Percentiles rank a stretch among this genome's conserved stretches.
Evolutionary conservation across 2,113 vertebrate genomes (phyloP).

Genomic region (Apus apus): DNA sequence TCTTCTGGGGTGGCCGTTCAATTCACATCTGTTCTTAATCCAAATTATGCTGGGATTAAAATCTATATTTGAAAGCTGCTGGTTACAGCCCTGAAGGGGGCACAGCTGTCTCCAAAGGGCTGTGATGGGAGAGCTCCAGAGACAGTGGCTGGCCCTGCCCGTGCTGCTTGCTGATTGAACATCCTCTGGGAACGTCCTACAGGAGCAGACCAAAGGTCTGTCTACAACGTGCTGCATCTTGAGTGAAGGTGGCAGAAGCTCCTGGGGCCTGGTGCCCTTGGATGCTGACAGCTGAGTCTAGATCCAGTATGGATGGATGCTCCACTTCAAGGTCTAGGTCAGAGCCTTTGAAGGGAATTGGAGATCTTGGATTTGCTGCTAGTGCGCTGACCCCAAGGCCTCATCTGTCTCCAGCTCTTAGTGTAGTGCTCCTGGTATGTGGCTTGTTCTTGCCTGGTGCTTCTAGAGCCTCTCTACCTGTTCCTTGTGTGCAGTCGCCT

Average conservation of each 20-base stretch:
- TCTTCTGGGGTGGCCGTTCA: neutral
- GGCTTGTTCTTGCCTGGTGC: neutral
- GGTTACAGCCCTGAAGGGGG: neutral
- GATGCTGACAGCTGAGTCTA: too few relatives aligned
- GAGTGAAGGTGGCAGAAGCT: neutral
- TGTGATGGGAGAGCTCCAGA: neutral
- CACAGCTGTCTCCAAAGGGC: neutral
- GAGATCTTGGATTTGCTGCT: neutral
- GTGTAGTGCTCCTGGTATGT: neutral
- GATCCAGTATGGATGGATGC: neutral
- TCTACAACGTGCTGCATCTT: accelerated
- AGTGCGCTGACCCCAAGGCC: accelerated
- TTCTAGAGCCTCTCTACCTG: neutral
- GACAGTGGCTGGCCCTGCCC: accelerated
- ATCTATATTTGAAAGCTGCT: neutral
- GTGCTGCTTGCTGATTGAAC: accelerated
- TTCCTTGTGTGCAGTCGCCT: accelerated
- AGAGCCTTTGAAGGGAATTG: accelerated
- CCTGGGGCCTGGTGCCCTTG: too few relatives aligned
- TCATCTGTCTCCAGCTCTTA: neutral
- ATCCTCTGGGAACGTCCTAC: accelerated
- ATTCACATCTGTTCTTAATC: neutral
- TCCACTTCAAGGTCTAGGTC: neutral
- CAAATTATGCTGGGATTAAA: accelerated
- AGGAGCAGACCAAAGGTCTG: neutral